Evolutionary conservation across 2,797 vertebrate species (phyloP).

Genomic region (Hippoglossus hippoglossus): DNA sequence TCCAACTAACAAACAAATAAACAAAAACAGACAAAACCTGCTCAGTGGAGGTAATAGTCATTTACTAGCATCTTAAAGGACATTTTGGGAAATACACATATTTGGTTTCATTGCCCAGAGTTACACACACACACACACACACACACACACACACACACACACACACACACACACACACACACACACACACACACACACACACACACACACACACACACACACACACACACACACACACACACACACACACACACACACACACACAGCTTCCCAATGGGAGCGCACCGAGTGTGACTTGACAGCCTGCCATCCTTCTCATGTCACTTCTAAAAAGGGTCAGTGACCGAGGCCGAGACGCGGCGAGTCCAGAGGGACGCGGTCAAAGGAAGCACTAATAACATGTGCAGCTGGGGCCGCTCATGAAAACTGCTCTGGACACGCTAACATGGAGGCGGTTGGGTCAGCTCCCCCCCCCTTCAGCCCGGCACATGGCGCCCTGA

Average conservation of each 20-base stretch:
- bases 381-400: constrained; percentile 52
- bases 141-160: constrained; percentile 8
- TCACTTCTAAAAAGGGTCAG: constrained; percentile 58
- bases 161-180: constrained; percentile 19
- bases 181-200: constrained; percentile 13
- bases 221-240: too few relatives aligned
- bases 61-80: too few relatives aligned
- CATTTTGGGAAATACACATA: neutral
- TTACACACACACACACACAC: neutral
- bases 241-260: constrained; percentile 15
- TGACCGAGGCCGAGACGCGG: constrained; percentile 35
- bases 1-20: too few relatives aligned
- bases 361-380: constrained; percentile 42
- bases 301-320: constrained; percentile 58
- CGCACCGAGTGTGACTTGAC: constrained; percentile 40
- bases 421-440: constrained; percentile 17
- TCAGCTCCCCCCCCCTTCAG: constrained; percentile 6
- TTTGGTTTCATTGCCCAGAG: neutral
- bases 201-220: constrained; percentile 1
- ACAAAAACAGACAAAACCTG: too few relatives aligned
- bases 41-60: too few relatives aligned
- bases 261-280: constrained; percentile 20
- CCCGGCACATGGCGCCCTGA: constrained; percentile 11
- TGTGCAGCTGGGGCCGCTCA: constrained; percentile 35
- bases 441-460: constrained; percentile 14